Evolutionary conservation across 2,888 invertebrate genomes (phyloP).

Genomic region (Limnephilus marmoratus): DNA sequence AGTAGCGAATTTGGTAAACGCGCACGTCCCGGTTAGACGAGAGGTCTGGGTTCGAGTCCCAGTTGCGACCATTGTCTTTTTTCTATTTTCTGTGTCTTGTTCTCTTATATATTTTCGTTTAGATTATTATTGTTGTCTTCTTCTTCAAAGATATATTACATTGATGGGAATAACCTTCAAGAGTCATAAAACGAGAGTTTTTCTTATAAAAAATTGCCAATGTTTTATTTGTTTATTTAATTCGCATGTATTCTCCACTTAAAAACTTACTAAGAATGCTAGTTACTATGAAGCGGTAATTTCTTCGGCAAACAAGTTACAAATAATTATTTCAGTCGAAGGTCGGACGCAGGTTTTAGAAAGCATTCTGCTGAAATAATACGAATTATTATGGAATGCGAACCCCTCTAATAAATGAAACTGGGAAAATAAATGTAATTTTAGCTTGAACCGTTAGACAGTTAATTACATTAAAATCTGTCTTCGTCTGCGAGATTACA

Average conservation of each 20-base stretch:
- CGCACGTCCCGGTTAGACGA: no score
- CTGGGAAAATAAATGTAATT: background rate
- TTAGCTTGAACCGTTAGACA: background rate
- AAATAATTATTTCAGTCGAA: slow-evolving; percentile 32
- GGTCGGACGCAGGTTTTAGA: background rate
- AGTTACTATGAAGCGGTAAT: slow-evolving; percentile 2
- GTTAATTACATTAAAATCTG: background rate
- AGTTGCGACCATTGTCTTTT: no score
- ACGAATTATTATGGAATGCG: background rate
- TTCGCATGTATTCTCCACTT: slow-evolving; percentile 10
- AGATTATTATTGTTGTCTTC: no score
- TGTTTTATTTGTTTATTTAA: background rate
- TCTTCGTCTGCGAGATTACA: background rate
- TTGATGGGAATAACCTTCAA: no score
- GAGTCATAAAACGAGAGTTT: no score
- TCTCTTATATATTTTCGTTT: no score
- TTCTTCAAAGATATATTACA: no score
- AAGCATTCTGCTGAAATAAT: background rate
- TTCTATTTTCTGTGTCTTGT: no score
- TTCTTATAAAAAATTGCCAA: no score
- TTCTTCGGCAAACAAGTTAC: slow-evolving; percentile 37
- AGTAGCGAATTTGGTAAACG: no score
- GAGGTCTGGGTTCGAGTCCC: no score
- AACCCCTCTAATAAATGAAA: background rate
- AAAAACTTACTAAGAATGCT: background rate